Evolutionary conservation across 2,888 invertebrate genomes (phyloP).

Genomic region (Sicus ferrugineus): DNA sequence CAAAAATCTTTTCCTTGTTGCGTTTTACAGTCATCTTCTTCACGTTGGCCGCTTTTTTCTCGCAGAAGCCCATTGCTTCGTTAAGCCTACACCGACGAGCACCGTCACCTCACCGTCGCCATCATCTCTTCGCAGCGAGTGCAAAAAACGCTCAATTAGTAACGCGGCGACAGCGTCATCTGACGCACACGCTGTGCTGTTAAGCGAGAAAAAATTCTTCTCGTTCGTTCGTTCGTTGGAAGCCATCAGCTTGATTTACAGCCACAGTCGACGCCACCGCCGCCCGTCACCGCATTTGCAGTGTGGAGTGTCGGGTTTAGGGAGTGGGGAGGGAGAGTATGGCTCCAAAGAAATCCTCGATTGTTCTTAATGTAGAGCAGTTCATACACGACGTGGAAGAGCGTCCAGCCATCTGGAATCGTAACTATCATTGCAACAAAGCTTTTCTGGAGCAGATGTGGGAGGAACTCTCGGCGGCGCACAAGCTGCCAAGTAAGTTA

Average conservation of each 20-base stretch:
- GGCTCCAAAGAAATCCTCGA: constrained; percentile 62
- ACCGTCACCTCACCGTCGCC: no score
- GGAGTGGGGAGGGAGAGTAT: no score
- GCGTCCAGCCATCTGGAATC: constrained; percentile 65
- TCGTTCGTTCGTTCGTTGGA: no score
- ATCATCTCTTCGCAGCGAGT: constrained; percentile 8
- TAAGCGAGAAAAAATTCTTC: constrained; percentile 42
- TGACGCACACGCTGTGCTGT: constrained; percentile 54
- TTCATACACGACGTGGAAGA: constrained; percentile 64
- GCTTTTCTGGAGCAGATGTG: constrained; percentile 64
- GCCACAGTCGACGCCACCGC: constrained; percentile 17
- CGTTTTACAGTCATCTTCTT: constrained; percentile 25
- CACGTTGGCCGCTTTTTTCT: constrained; percentile 29
- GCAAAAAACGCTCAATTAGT: constrained; percentile 28
- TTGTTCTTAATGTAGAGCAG: constrained; percentile 63
- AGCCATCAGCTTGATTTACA: no score
- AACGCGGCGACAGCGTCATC: constrained; percentile 18
- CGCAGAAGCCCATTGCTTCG: constrained; percentile 15
- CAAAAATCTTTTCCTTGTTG: constrained; percentile 19
- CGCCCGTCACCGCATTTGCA: constrained; percentile 51
- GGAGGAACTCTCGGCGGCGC: constrained; percentile 61
- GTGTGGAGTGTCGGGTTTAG: no score
- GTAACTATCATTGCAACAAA: constrained; percentile 64
- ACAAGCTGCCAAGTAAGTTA: constrained; percentile 62
- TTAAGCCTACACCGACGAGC: constrained; percentile 39